Evolutionary conservation across 2,113 vertebrate species (phyloP), one percentile per base, ranked within the genome.

Genomic region (Ceuthmochares aereus): DNA sequence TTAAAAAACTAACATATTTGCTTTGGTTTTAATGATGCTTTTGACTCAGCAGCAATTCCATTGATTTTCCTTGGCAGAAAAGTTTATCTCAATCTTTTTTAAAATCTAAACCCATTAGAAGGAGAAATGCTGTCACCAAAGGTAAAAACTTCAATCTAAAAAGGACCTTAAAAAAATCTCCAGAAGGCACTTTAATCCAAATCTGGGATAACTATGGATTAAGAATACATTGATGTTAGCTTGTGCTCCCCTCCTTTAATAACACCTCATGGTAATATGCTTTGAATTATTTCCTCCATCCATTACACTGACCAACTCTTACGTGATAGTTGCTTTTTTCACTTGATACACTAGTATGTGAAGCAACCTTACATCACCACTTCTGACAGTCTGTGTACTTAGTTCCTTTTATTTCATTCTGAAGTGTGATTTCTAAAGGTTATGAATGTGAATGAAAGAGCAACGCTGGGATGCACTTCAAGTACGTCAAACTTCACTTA

Each of bases 121-220:
- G 59, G 20, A 81, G 78, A 93, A 94, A 68, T n/a, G 62, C 30
- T 69, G 27, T 54, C 60, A 63, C 52, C 20, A 62, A 77, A 87
- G 78, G 42, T 54, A 90, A 87, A 82, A 19, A 29, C 21, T 73
- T 70, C 60, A 45, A 40, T 52, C 52, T 4, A 22, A 72, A 95
- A 87, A 59, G 66, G 70, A 37, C 72, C 69, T 49, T 74, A 42
- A 68, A 87, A 94, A 49, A 56, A 11, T 40, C 64, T 80, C 80
- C 82, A 92, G 93, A 92, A 95, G 93, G 91, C 69, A 64, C 69
- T 72, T 87, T 85, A 92, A 85, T 87, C 91, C 69, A 93, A 93
- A 93, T 93, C 91, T 82, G 91, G 94, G 88, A 92, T 95, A 73
- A 90, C 52, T 59, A 11, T 82, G 88, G 93, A 93, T 95, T 95